These are phyloP conservation scores for Mobula birostris DNA, from an alignment of 2,113 vertebrate genomes.

Conservation along the genomic window DNA sequence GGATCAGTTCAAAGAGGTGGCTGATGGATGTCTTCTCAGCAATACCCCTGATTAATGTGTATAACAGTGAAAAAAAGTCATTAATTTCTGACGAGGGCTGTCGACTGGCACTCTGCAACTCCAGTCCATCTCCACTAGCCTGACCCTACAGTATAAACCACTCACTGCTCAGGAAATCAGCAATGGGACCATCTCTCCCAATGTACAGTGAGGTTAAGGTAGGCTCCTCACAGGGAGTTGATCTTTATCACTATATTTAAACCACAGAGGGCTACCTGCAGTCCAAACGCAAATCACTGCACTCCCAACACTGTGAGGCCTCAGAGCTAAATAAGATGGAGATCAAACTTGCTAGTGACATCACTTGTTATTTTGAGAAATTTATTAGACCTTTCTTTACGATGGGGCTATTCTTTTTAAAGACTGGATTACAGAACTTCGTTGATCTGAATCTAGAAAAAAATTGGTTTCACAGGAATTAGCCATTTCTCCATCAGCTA, in stretches of 20 bases:
- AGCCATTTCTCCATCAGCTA: background rate
- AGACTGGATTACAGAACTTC: background rate
- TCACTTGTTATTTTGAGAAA: background rate
- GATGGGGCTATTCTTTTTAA: background rate
- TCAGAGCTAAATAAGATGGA: background rate
- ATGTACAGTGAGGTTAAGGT: background rate
- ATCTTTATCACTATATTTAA: background rate
- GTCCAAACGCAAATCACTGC: background rate
- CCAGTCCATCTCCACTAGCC: background rate
- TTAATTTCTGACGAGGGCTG: background rate
- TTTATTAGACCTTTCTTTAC: background rate
- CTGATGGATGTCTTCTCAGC: background rate
- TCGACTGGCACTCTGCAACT: background rate
- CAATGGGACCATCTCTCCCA: background rate
- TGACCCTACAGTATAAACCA: background rate
- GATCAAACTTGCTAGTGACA: background rate
- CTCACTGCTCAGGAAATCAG: background rate
- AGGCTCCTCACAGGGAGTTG: background rate
- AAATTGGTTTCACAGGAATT: background rate
- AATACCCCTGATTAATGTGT: background rate
- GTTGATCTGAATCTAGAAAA: background rate
- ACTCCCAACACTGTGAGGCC: background rate
- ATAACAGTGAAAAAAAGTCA: background rate
- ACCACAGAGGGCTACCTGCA: background rate
- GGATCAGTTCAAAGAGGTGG: background rate